Conservation (phyloP, 1,140 invertebrate genomes). For the Oscheius sp. region DNA sequence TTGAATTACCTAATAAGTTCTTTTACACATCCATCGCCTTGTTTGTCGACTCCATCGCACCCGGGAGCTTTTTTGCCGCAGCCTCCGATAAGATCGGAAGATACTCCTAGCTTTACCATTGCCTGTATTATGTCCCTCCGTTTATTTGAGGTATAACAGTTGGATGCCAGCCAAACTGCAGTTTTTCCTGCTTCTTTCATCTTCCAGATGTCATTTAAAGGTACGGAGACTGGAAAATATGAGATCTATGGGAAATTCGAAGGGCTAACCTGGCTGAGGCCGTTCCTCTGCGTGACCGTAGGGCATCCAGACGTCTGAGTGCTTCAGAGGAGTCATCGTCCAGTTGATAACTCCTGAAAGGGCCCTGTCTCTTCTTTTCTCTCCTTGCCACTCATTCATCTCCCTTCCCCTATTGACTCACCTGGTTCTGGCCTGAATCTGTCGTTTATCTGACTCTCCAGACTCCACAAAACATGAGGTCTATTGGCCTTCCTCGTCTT, state of each 20-base stretch:
- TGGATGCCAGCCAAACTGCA: constrained; percentile 68
- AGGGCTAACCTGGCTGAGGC: no score
- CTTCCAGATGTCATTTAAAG: constrained; percentile 25
- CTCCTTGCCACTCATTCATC: no score
- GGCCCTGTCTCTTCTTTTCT: background rate
- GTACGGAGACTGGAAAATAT: no score
- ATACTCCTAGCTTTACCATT: constrained; percentile 66
- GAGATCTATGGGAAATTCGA: no score
- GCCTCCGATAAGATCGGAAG: constrained; percentile 70
- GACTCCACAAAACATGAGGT: constrained; percentile 30
- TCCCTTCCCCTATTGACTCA: constrained; percentile 8
- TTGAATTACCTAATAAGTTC: no score
- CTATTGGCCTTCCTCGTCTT: background rate
- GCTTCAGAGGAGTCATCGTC: constrained; percentile 37
- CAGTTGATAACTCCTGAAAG: constrained; percentile 38
- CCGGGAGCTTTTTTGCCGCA: constrained; percentile 63
- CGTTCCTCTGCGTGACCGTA: constrained; percentile 23
- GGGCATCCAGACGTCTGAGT: constrained; percentile 37
- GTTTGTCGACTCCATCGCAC: constrained; percentile 30
- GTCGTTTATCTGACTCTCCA: constrained; percentile 35
- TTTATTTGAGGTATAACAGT: constrained; percentile 67
- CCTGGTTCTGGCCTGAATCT: constrained; percentile 24
- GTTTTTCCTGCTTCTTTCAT: constrained; percentile 25
- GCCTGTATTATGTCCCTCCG: constrained; percentile 66
- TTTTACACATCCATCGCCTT: constrained; percentile 26